These are phyloP conservation scores for Hoplodrina blanda DNA, from an alignment of 2,888 invertebrate genomes.

Conservation along the genomic window DNA sequence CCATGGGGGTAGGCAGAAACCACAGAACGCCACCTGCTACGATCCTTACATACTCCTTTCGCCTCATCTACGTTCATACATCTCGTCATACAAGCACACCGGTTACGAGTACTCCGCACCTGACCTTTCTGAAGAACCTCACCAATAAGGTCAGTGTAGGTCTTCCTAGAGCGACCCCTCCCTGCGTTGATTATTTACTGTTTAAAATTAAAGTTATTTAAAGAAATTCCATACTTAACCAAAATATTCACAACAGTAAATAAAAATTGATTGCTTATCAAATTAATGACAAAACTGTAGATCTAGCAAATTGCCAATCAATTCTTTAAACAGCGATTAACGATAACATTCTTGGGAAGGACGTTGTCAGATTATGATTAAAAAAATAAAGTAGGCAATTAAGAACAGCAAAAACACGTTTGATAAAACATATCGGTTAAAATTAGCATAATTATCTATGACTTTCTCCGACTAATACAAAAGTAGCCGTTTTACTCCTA, in stretches of 20 bases:
- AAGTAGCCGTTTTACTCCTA: not conserved
- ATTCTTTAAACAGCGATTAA: constrained; percentile 2
- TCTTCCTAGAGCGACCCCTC: too few species aligned
- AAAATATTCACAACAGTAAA: too few species aligned
- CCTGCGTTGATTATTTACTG: not conserved
- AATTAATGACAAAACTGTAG: constrained; percentile 5
- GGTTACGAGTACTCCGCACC: too few species aligned
- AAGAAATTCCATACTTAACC: too few species aligned
- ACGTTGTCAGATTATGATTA: constrained; percentile 18
- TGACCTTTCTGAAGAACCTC: too few species aligned
- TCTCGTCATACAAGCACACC: too few species aligned
- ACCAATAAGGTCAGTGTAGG: too few species aligned
- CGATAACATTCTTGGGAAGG: constrained; percentile 15
- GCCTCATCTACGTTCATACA: too few species aligned
- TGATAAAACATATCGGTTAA: constrained; percentile 18
- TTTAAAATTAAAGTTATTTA: too few species aligned
- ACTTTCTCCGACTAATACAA: constrained; percentile 11
- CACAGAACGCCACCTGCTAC: too few species aligned
- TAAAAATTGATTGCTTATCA: not conserved
- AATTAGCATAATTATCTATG: not conserved
- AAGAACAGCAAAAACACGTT: constrained; percentile 2
- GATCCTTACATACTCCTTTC: too few species aligned
- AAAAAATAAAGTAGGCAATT: not conserved
- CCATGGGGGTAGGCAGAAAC: too few species aligned
- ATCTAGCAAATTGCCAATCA: not conserved